Base-by-base conservation (phyloP, 1,140 invertebrate genomes). In the Panagrolaimus sp. region DNA sequence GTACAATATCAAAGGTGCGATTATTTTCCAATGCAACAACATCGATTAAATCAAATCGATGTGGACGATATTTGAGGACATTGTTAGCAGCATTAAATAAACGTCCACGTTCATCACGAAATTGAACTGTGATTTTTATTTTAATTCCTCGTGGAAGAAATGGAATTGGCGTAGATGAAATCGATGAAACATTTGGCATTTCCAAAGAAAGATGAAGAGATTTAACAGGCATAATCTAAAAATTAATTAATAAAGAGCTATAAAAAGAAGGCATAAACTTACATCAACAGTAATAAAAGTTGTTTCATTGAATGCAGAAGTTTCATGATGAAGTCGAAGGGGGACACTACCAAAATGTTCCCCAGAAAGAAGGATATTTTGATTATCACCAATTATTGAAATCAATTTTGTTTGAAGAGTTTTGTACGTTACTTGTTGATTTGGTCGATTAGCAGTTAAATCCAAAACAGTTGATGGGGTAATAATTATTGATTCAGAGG, bases 251-350 rank as follows among this genome's bases (percentile, higher is more conserved):
- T n/a, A n/a, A n/a, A n/a, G n/a, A 7, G 32, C 32, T 38, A 38
- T 7, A 38, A 38, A 38, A 38, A 38, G 32, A 38, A 38, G 7
- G 2, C 7, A 38, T 38, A 4, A 38, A 38, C 32, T 38, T 38
- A 58, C 52, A 26, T 58, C 52, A 12, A 58, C 52, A 12, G 52
- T 58, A 21, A 58, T 28, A 28, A 58, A 58, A 21, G 52, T 28
- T 9, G 52, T 58, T 58, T 58, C 52, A 58, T 58, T 58, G 17
- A 58, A 58, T 21, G 52, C 52, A 2, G 52, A 58, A 21, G 21
- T 28, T 8, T 28, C 14, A 26, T 58, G 52, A 12, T 21, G 21
- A 28, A 58, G 21, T 1, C 17, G 52, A 2, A 58, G 17, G 15
- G 52, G 52, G 1, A 21, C 21, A 21, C 52, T 58, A n/a, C 52